These are phyloP conservation scores for Syngnathus rostellatus DNA, from an alignment of 2,797 vertebrate genomes.

Conservation along the genomic window DNA sequence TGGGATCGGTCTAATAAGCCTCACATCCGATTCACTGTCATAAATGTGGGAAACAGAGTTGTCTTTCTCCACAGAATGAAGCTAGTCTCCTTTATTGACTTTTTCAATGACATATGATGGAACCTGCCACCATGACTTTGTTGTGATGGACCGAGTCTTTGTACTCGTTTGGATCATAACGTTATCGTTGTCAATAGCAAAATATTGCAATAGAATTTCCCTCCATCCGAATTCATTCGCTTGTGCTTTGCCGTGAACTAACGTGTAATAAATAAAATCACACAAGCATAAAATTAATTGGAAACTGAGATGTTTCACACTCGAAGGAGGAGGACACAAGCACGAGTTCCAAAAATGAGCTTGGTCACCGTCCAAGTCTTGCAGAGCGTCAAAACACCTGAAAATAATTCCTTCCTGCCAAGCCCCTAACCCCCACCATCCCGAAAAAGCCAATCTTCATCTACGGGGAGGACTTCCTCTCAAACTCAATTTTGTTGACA, in stretches of 20 bases:
- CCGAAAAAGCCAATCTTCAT: conserved; percentile 32
- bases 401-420: conserved; percentile 18
- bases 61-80: not conserved
- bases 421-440: not conserved
- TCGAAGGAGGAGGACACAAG: conserved; percentile 27
- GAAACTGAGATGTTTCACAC: conserved; percentile 41
- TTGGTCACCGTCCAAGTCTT: conserved; percentile 8
- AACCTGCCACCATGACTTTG: too few relatives aligned
- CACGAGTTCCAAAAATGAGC: conserved; percentile 32
- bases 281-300: conserved; percentile 22
- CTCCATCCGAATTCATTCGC: not conserved
- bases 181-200: not conserved
- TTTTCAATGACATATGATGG: not conserved
- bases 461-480: conserved; percentile 57
- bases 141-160: too few relatives aligned
- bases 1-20: conserved; percentile 58
- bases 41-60: not conserved
- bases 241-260: not conserved
- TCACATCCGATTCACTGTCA: conserved; percentile 18
- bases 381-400: conserved; percentile 54
- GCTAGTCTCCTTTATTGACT: not conserved
- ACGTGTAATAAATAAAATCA: conserved; percentile 33
- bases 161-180: too few relatives aligned
- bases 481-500: conserved; percentile 59
- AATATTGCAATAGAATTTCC: not conserved